These are phyloP conservation scores for Saturnia japonica DNA, from an alignment of 2,888 invertebrate species.

Conservation along the genomic window DNA sequence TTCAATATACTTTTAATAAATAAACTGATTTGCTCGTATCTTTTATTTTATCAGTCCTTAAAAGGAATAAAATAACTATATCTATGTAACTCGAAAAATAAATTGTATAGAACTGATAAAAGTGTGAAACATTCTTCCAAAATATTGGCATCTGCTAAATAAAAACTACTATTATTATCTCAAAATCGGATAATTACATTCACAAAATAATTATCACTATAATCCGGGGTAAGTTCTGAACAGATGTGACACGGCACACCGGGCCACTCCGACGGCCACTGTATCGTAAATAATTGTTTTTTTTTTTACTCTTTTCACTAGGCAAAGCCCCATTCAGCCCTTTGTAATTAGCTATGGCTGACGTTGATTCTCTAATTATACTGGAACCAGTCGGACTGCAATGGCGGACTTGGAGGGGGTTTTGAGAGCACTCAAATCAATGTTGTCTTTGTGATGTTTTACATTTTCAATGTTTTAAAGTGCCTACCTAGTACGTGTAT, in stretches of 20 bases:
- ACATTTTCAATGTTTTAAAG: constrained; percentile 21
- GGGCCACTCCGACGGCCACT: constrained; percentile 77
- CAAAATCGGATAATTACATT: constrained; percentile 78
- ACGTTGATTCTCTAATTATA: constrained; percentile 71
- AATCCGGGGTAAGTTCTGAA: constrained; percentile 69
- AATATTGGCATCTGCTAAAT: constrained; percentile 16
- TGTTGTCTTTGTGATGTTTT: constrained; percentile 28
- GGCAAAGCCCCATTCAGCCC: constrained; percentile 70
- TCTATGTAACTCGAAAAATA: neutral
- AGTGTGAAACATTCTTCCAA: neutral
- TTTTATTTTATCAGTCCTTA: too few species aligned
- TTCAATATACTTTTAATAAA: too few species aligned
- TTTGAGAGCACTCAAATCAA: constrained; percentile 31
- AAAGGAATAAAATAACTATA: too few species aligned
- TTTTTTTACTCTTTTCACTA: constrained; percentile 68
- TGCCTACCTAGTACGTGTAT: constrained; percentile 7
- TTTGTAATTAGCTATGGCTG: constrained; percentile 78
- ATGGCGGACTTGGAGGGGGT: constrained; percentile 26
- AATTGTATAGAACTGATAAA: neutral
- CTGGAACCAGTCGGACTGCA: constrained; percentile 55
- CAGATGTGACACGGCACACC: constrained; percentile 77
- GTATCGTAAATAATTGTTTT: constrained; percentile 78
- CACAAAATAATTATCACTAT: constrained; percentile 77
- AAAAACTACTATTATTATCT: constrained; percentile 33
- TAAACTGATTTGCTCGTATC: too few species aligned